A percentile compares a stretch with the other conserved stretches of the same genome.
Conservation (phyloP, 2,888 invertebrate genomes). For the Lycia hirtaria region DNA sequence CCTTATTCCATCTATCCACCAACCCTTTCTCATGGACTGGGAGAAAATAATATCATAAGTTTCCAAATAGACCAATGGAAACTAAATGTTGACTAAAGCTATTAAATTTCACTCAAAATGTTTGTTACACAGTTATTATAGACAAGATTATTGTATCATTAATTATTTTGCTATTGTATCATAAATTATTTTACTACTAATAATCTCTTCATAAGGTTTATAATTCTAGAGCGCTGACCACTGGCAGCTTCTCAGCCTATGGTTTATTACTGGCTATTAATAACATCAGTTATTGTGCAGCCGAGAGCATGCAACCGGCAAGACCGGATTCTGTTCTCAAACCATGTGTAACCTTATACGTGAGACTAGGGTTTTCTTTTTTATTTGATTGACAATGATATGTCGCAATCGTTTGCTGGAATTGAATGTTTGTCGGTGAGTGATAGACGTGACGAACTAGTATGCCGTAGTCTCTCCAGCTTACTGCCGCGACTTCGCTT, state of each 20-base stretch:
- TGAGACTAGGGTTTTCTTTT: conserved; percentile 35
- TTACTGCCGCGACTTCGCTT: too few species aligned
- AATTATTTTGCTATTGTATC: too few species aligned
- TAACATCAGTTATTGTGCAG: conserved; percentile 42
- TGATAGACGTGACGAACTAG: background rate
- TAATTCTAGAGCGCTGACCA: conserved; percentile 26
- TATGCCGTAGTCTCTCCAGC: background rate
- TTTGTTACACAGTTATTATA: too few species aligned
- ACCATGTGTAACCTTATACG: conserved; percentile 39
- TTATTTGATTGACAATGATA: conserved; percentile 42
- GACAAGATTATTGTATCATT: too few species aligned
- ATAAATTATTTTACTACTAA: background rate
- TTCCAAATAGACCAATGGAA: too few species aligned
- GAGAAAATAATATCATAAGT: too few species aligned
- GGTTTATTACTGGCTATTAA: conserved; percentile 45
- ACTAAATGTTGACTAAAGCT: too few species aligned
- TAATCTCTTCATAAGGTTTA: conserved; percentile 22
- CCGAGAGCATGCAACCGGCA: conserved; percentile 33
- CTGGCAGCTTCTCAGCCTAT: conserved; percentile 24
- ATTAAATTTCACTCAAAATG: too few species aligned
- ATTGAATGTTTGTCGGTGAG: background rate
- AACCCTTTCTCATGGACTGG: too few species aligned
- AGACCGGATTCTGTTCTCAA: conserved; percentile 43
- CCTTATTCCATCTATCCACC: too few species aligned
- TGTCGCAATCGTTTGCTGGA: conserved; percentile 35